phyloP scores from a whole-genome alignment of 2,113 vertebrate genomes.

The Chaetops frenatus region DNA sequence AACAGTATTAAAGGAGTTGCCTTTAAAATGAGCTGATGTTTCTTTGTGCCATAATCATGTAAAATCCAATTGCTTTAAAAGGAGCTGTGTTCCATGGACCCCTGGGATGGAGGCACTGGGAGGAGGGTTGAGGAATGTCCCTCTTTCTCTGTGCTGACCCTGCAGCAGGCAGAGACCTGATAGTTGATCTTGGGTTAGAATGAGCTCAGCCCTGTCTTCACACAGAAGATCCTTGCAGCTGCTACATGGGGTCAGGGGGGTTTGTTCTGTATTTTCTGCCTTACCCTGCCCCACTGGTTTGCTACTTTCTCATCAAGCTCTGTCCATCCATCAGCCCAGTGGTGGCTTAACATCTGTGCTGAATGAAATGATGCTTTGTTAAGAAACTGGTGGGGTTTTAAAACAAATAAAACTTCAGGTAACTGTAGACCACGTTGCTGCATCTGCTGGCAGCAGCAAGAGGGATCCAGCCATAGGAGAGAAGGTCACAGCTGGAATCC shows the following conservation, averaged over 20 bases:
- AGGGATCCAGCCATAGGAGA: background rate
- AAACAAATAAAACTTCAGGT: background rate
- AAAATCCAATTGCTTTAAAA: background rate
- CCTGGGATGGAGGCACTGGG: background rate
- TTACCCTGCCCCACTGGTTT: background rate
- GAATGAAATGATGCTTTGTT: background rate
- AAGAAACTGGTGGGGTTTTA: background rate
- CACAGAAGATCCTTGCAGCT: background rate
- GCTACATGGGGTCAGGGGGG: accelerated
- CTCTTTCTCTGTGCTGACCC: background rate
- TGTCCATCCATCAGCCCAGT: background rate
- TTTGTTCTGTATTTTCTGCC: background rate
- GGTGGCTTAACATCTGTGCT: background rate
- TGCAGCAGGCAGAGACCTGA: background rate
- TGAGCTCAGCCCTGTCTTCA: background rate
- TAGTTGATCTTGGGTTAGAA: background rate
- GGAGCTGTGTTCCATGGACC: background rate
- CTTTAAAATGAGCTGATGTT: background rate
- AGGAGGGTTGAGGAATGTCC: background rate
- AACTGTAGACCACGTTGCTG: background rate
- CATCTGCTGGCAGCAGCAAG: background rate
- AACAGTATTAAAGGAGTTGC: background rate
- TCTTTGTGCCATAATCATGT: background rate
- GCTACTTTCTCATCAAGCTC: background rate
- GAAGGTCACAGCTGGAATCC: background rate